phyloP scores from a whole-genome alignment of 2,797 vertebrate genomes.

The Cynodonichthys magdalenae region DNA sequence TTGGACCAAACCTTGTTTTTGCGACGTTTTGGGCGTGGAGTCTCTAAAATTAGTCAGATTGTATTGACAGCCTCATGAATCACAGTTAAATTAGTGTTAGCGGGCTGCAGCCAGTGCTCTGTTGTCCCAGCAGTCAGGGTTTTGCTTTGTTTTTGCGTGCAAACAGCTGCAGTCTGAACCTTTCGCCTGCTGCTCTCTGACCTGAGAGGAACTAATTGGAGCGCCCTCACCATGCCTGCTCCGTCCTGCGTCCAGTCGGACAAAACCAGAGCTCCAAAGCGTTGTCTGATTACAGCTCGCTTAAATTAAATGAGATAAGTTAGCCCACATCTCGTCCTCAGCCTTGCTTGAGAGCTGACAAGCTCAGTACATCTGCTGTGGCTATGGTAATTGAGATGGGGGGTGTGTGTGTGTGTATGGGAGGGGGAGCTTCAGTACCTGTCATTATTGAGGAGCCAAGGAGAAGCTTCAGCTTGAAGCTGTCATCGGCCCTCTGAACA shows the following conservation, averaged over 20 bases:
- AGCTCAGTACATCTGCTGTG: constrained; percentile 66
- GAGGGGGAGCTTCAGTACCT: constrained; percentile 65
- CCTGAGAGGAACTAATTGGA: constrained; percentile 40
- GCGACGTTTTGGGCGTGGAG: constrained; percentile 20
- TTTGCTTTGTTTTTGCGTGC: not conserved
- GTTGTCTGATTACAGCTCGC: constrained; percentile 61
- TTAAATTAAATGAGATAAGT: constrained; percentile 69
- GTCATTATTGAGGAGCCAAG: constrained; percentile 77
- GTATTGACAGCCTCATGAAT: constrained; percentile 10
- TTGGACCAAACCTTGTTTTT: constrained; percentile 10
- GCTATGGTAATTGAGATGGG: constrained; percentile 70
- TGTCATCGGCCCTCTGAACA: constrained; percentile 75
- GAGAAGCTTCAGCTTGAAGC: constrained; percentile 74
- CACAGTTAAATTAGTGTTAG: constrained; percentile 9
- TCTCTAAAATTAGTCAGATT: constrained; percentile 13
- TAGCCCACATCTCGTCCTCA: constrained; percentile 58
- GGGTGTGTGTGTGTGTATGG: constrained; percentile 26
- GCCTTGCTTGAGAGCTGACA: constrained; percentile 69
- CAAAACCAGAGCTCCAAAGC: constrained; percentile 45
- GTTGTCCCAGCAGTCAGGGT: not conserved
- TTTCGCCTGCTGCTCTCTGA: constrained; percentile 29
- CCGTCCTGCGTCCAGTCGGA: not conserved
- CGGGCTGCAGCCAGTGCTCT: not conserved
- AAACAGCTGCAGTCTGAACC: constrained; percentile 21
- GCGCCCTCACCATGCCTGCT: not conserved